phyloP scores from a whole-genome alignment of 2,888 invertebrate genomes.

The Meta bourneti region DNA sequence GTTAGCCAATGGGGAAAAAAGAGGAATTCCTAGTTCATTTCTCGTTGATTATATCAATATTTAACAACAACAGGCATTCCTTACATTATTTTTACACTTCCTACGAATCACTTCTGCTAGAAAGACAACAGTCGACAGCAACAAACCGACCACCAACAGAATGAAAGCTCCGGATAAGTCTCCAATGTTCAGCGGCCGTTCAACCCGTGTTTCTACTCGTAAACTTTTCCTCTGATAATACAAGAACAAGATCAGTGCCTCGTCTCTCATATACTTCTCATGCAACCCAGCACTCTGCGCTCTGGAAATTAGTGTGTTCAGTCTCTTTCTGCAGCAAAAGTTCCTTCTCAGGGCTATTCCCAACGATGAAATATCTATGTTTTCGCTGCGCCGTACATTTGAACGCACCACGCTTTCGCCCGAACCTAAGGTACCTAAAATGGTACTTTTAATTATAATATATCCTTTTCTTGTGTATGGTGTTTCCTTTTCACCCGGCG shows the following conservation, averaged over 20 bases:
- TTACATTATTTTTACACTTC: too few relatives aligned
- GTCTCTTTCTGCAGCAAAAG: constrained; percentile 11
- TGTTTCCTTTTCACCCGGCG: neutral
- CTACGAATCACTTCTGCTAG: neutral
- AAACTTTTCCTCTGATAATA: neutral
- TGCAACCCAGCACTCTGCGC: neutral
- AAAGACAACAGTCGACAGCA: neutral
- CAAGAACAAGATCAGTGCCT: neutral
- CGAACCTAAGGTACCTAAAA: neutral
- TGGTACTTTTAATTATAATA: neutral
- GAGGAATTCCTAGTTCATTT: too few relatives aligned
- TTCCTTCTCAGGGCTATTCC: neutral
- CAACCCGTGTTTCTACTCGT: neutral
- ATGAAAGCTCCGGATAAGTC: constrained; percentile 6
- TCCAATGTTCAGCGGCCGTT: neutral
- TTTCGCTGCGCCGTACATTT: neutral
- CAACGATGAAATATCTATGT: neutral
- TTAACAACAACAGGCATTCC: too few relatives aligned
- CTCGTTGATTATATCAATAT: too few relatives aligned
- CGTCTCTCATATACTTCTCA: neutral
- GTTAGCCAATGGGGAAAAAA: too few relatives aligned
- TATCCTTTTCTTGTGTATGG: neutral
- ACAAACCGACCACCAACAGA: neutral
- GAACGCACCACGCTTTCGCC: neutral
- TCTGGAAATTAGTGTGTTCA: neutral